Percentiles rank a stretch among this genome's conserved stretches.
Conservation (phyloP, 2,113 vertebrate genomes). For the Mola mola region DNA sequence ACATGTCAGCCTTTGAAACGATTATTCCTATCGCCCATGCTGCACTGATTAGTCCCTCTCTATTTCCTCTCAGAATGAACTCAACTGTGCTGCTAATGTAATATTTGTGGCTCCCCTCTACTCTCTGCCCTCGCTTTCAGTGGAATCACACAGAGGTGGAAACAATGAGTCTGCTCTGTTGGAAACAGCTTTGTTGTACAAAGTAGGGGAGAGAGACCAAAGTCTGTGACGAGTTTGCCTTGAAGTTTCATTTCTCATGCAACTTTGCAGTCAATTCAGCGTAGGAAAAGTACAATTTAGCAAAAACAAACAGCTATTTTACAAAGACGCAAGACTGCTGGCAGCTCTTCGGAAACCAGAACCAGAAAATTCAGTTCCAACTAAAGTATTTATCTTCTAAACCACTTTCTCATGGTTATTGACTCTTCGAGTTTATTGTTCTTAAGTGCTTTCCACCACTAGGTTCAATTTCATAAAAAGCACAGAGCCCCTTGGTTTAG, state of each 20-base stretch:
- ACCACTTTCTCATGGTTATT: background rate
- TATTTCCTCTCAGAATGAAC: constrained; percentile 22
- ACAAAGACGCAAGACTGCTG: background rate
- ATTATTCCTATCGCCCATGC: constrained; percentile 4
- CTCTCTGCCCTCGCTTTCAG: no score
- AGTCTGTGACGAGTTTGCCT: constrained; percentile 13
- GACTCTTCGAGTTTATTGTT: no score
- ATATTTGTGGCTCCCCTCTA: no score
- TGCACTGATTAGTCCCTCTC: constrained; percentile 31
- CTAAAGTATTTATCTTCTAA: background rate
- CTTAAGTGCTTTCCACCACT: no score
- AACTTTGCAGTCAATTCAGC: constrained; percentile 11
- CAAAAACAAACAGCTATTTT: constrained; percentile 47
- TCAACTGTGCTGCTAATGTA: background rate
- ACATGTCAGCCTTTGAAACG: constrained; percentile 17
- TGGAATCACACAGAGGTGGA: constrained; percentile 31
- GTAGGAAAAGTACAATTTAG: constrained; percentile 40
- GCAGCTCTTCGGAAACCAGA: background rate
- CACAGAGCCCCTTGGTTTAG: no score
- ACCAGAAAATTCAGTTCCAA: constrained; percentile 3
- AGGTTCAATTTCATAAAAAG: no score
- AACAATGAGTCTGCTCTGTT: constrained; percentile 9
- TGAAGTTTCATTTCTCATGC: constrained; percentile 34
- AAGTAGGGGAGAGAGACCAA: constrained; percentile 2
- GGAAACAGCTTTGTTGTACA: constrained; percentile 41